phyloP scores from a whole-genome alignment of 2,888 invertebrate species.

The Palloptera scutellata region DNA sequence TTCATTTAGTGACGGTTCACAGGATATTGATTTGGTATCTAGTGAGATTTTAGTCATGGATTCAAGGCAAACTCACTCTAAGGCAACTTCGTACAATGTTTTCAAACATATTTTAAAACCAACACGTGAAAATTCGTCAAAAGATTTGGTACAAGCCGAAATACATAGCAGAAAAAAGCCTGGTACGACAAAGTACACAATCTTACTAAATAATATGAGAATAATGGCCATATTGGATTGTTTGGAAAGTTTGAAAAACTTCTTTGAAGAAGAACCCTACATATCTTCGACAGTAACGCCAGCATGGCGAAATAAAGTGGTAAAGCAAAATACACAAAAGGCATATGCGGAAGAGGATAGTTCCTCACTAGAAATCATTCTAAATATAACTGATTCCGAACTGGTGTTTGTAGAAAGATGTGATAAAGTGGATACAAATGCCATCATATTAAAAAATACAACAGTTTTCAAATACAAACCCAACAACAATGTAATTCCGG shows the following conservation, averaged over 20 bases:
- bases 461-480: conserved; percentile 85
- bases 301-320: conserved; percentile 21
- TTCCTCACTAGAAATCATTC: conserved; percentile 75
- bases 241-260: conserved; percentile 86
- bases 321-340: conserved; percentile 33
- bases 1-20: conserved; percentile 85
- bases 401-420: conserved; percentile 93
- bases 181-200: conserved; percentile 80
- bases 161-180: conserved; percentile 76
- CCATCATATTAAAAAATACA: conserved; percentile 92
- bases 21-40: conserved; percentile 92
- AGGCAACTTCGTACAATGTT: conserved; percentile 71
- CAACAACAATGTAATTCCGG: conserved; percentile 73
- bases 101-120: conserved; percentile 90
- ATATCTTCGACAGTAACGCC: conserved; percentile 30
- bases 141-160: conserved; percentile 74
- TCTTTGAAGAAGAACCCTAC: conserved; percentile 69
- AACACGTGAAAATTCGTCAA: conserved; percentile 34
- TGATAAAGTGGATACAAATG: conserved; percentile 87
- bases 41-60: conserved; percentile 69
- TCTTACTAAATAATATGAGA: conserved; percentile 92
- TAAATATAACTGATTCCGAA: conserved; percentile 96
- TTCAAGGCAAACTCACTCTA: conserved; percentile 45
- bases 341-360: conserved; percentile 33
- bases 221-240: conserved; percentile 93